Percentiles rank a stretch among this genome's conserved stretches.
Conservation (phyloP, 1,140 invertebrate genomes). For the Antheraea mylitta region DNA sequence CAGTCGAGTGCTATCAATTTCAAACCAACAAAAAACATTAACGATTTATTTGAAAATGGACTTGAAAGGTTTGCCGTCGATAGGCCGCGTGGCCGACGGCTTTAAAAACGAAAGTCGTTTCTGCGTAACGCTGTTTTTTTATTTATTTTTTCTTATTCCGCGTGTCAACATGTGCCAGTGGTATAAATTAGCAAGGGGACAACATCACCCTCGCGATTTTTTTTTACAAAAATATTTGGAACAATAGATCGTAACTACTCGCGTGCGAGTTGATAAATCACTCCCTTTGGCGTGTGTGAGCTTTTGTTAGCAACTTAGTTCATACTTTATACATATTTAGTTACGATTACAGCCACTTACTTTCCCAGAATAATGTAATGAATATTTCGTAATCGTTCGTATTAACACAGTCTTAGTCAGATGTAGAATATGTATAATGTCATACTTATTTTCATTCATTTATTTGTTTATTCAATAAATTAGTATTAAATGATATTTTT, state of each 20-base stretch:
- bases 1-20: conserved; percentile 46
- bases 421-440: too few species aligned
- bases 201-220: conserved; percentile 66
- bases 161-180: conserved; percentile 75
- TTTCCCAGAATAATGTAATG: not conserved
- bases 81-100: conserved; percentile 35
- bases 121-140: conserved; percentile 60
- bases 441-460: too few species aligned
- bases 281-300: conserved; percentile 45
- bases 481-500: too few species aligned
- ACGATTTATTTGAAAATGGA: conserved; percentile 31
- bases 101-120: conserved; percentile 69
- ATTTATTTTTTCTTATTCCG: conserved; percentile 59
- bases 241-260: conserved; percentile 74
- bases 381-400: too few species aligned
- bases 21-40: conserved; percentile 42
- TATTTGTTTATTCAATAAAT: too few species aligned
- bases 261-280: conserved; percentile 67
- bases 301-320: conserved; percentile 7
- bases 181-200: conserved; percentile 75
- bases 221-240: conserved; percentile 68
- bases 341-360: not conserved
- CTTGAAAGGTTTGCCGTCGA: conserved; percentile 23
- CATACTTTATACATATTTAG: not conserved
- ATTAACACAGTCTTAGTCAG: too few species aligned